Evolutionary conservation across 2,797 vertebrate genomes (phyloP).

Genomic region (Bradypodion ventrale): DNA sequence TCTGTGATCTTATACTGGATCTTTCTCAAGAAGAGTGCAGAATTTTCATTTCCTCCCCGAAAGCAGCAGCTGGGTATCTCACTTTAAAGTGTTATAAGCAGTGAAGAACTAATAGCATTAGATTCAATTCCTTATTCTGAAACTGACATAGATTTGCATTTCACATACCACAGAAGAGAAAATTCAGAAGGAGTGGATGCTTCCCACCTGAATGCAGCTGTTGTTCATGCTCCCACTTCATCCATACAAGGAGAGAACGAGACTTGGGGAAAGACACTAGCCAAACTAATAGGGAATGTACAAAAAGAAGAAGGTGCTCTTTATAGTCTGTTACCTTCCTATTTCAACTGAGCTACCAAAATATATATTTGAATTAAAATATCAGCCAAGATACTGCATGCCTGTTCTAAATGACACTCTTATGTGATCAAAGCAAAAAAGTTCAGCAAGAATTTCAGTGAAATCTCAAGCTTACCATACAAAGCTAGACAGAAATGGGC

Average conservation of each 20-base stretch:
- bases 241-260: neutral
- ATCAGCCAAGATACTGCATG: too few species aligned
- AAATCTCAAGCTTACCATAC: neutral
- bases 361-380: too few species aligned
- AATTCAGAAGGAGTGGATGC: neutral
- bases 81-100: neutral
- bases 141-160: conserved; percentile 2
- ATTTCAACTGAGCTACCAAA: too few species aligned
- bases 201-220: neutral
- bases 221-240: neutral
- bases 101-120: neutral
- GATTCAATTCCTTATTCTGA: neutral
- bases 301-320: too few species aligned
- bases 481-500: neutral
- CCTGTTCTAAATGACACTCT: neutral
- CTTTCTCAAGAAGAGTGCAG: neutral
- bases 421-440: neutral
- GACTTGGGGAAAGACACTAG: neutral
- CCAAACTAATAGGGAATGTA: neutral
- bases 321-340: neutral
- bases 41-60: neutral
- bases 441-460: neutral
- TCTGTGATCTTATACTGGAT: neutral
- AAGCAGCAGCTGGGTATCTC: conserved; percentile 5
- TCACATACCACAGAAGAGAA: neutral